Evolutionary conservation across 2,888 invertebrate genomes (phyloP).

Genomic region (Euzetes globulus): DNA sequence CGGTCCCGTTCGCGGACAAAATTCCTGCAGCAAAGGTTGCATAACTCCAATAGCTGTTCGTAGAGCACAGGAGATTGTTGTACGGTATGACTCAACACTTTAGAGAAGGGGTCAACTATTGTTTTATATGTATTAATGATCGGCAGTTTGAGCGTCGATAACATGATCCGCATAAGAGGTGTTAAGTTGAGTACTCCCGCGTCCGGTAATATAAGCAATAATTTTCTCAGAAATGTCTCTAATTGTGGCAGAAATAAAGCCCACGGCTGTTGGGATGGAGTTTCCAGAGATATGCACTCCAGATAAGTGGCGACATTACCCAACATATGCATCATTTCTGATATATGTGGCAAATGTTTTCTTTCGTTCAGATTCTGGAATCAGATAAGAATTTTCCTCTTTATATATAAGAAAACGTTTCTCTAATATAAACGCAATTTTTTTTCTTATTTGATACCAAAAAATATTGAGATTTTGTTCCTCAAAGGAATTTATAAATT

Average conservation of each 20-base stretch:
- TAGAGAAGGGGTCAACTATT: slow-evolving; percentile 88
- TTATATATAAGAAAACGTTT: neutral
- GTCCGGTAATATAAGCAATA: slow-evolving; percentile 55
- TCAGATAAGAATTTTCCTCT: slow-evolving; percentile 42
- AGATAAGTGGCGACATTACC: slow-evolving; percentile 89
- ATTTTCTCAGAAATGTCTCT: slow-evolving; percentile 73
- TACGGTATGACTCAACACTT: slow-evolving; percentile 83
- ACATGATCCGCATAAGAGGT: slow-evolving; percentile 68
- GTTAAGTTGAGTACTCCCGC: slow-evolving; percentile 53
- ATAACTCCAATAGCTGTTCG: slow-evolving; percentile 67
- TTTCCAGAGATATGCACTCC: slow-evolving; percentile 70
- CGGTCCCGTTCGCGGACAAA: slow-evolving; percentile 91
- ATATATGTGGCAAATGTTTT: slow-evolving; percentile 60
- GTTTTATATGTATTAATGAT: slow-evolving; percentile 72
- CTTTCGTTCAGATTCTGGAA: slow-evolving; percentile 64
- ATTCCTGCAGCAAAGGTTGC: slow-evolving; percentile 78
- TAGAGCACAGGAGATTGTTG: slow-evolving; percentile 73
- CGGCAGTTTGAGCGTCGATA: slow-evolving; percentile 72
- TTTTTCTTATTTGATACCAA: neutral
- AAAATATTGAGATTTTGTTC: neutral
- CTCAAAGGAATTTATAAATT: neutral
- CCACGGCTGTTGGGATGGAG: slow-evolving; percentile 54
- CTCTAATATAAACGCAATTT: neutral
- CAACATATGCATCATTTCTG: slow-evolving; percentile 66
- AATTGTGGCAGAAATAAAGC: slow-evolving; percentile 71